Evolutionary conservation across 1,140 invertebrate genomes (phyloP).

Genomic region (Theocolax elegans): DNA sequence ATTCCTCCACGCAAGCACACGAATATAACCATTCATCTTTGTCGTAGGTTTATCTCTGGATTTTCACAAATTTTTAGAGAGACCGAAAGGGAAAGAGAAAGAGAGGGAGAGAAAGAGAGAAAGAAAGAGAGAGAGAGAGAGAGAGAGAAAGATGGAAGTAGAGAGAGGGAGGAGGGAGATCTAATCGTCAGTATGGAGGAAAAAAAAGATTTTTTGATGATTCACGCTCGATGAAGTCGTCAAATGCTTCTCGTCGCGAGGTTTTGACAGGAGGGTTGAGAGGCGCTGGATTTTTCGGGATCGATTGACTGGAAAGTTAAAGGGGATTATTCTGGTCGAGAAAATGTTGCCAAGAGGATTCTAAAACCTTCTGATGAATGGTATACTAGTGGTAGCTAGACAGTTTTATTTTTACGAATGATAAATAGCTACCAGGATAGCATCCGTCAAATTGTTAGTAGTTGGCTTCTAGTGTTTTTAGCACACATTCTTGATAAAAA

Average conservation of each 20-base stretch:
- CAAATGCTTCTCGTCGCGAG: constrained; percentile 26
- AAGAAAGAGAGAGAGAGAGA: background rate
- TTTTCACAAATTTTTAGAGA: too few relatives aligned
- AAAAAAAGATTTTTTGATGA: constrained; percentile 14
- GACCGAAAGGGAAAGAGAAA: too few relatives aligned
- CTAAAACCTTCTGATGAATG: background rate
- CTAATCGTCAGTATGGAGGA: too few relatives aligned
- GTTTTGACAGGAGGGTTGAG: constrained; percentile 28
- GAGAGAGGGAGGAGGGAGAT: background rate
- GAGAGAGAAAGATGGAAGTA: too few relatives aligned
- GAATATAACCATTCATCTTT: constrained; percentile 24
- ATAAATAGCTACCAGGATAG: constrained; percentile 31
- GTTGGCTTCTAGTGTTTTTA: constrained; percentile 33
- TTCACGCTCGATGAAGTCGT: constrained; percentile 39
- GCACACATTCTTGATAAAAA: background rate
- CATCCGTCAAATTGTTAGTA: too few relatives aligned
- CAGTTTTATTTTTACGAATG: constrained; percentile 38
- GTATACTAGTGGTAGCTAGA: background rate
- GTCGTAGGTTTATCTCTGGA: constrained; percentile 22
- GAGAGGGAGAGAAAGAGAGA: background rate
- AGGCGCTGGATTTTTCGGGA: constrained; percentile 29
- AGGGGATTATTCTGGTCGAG: constrained; percentile 32
- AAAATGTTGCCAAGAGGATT: constrained; percentile 22
- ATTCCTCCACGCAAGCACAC: background rate
- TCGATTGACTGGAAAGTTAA: constrained; percentile 31